Conservation (phyloP, 2,888 invertebrate species). For the Nomada fabriciana region DNA sequence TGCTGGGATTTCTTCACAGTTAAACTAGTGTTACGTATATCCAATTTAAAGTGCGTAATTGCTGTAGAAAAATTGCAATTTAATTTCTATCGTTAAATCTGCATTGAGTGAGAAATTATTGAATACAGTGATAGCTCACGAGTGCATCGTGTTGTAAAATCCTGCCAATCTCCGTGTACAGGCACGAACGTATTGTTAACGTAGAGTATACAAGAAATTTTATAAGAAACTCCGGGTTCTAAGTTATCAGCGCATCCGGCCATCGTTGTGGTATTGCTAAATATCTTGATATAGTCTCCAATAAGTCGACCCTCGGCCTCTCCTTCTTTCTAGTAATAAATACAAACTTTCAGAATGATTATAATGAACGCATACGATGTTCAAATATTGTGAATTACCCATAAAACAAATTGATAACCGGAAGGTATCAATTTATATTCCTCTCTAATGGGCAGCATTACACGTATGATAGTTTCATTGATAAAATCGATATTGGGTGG, state of each 20-base stretch:
- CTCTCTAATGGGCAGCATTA: slow-evolving; percentile 32
- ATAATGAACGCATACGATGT: not conserved
- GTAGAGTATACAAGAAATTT: slow-evolving; percentile 10
- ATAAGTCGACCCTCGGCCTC: fast-evolving
- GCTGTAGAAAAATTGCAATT: slow-evolving; percentile 30
- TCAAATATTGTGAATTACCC: slow-evolving; percentile 42
- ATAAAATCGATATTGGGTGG: slow-evolving; percentile 39
- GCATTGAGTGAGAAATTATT: not conserved
- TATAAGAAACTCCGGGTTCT: slow-evolving; percentile 60
- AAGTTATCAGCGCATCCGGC: slow-evolving; percentile 34
- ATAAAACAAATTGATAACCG: slow-evolving; percentile 45
- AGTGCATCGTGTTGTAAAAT: slow-evolving; percentile 61
- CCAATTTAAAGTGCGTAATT: slow-evolving; percentile 30
- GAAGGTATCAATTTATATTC: slow-evolving; percentile 50
- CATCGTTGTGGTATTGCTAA: slow-evolving; percentile 28
- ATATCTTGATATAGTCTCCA: not conserved
- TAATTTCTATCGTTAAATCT: not conserved
- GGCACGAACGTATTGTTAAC: not conserved
- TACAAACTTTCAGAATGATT: not conserved
- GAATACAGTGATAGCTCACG: slow-evolving; percentile 50
- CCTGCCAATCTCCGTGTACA: slow-evolving; percentile 35
- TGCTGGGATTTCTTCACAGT: slow-evolving; percentile 19
- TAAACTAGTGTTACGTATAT: slow-evolving; percentile 49
- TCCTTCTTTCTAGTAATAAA: slow-evolving; percentile 25
- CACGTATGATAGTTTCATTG: slow-evolving; percentile 51